Conservation (phyloP, 2,797 vertebrate species). For the Sebastolobus alascanus region DNA sequence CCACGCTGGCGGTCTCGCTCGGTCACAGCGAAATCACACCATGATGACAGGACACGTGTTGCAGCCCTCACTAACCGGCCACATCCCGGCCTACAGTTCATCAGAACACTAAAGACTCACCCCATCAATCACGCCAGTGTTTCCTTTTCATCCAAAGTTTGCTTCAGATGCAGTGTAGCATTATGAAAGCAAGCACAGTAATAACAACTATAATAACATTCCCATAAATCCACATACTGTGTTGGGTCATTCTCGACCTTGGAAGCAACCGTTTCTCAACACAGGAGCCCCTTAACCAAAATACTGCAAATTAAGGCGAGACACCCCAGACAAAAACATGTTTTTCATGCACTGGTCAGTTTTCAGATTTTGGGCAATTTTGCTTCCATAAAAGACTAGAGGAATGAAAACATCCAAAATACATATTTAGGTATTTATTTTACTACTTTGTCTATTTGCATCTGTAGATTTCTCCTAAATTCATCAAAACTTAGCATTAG, state of each 20-base stretch:
- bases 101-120: conserved; percentile 6
- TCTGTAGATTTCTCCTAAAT: neutral
- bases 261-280: neutral
- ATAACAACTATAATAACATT: neutral
- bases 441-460: neutral
- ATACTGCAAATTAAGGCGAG: neutral
- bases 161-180: neutral
- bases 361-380: neutral
- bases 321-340: neutral
- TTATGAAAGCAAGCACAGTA: conserved; percentile 2
- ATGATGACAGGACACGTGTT: conserved; percentile 5
- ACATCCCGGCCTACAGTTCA: conserved; percentile 10
- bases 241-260: neutral
- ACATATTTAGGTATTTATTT: neutral
- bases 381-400: neutral
- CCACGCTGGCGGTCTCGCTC: conserved; percentile 1
- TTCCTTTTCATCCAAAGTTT: neutral
- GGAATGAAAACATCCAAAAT: neutral
- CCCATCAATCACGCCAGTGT: conserved; percentile 6
- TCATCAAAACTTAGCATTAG: neutral
- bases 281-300: too few species aligned
- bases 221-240: neutral
- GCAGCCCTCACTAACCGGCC: neutral
- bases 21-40: conserved; percentile 9
- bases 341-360: neutral